Conservation (phyloP, 2,797 vertebrate genomes). For the Myripristis murdjan region DNA sequence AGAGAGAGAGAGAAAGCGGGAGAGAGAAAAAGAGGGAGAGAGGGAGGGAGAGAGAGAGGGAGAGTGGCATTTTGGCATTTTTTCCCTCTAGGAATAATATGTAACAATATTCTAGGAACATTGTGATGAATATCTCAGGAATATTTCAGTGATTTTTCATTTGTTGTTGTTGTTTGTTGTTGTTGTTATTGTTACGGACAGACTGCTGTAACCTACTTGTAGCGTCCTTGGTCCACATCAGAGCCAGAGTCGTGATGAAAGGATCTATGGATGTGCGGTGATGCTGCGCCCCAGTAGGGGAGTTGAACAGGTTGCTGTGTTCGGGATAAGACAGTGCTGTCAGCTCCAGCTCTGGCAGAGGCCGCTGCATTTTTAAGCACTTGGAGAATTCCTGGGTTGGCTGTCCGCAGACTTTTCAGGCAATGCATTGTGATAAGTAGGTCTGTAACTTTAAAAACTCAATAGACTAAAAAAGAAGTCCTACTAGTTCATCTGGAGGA, state of each 20-base stretch:
- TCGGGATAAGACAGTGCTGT: constrained; percentile 64
- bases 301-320: constrained; percentile 66
- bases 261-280: constrained; percentile 66
- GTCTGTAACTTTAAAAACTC: constrained; percentile 43
- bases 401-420: constrained; percentile 78
- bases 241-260: constrained; percentile 63
- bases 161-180: too few species aligned
- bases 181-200: constrained; percentile 4
- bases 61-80: neutral
- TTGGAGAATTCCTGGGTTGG: constrained; percentile 73
- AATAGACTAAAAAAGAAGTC: neutral
- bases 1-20: neutral
- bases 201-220: constrained; percentile 74
- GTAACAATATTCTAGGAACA: neutral
- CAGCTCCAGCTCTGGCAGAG: constrained; percentile 67
- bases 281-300: constrained; percentile 70
- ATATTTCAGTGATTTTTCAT: neutral
- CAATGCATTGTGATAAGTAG: constrained; percentile 77
- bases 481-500: constrained; percentile 38
- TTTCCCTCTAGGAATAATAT: neutral
- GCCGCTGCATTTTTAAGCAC: constrained; percentile 77
- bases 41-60: too few species aligned
- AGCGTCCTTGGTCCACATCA: constrained; percentile 64
- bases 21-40: too few species aligned
- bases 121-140: neutral